These are phyloP conservation scores for Agapostemon virescens DNA, from an alignment of 2,888 invertebrate genomes.

Conservation along the genomic window DNA sequence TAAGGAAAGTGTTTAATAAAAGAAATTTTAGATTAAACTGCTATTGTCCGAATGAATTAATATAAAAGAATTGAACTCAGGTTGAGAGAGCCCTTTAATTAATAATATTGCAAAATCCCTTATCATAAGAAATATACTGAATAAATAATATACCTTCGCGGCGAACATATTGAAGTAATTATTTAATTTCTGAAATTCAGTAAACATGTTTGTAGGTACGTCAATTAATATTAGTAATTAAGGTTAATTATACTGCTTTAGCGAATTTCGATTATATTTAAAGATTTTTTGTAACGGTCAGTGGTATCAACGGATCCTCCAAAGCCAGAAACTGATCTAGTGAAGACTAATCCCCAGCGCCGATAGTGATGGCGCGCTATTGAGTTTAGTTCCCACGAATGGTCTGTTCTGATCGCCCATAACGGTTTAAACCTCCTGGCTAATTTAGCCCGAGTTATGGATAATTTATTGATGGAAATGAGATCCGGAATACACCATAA, in stretches of 20 bases:
- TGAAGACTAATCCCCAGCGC: not conserved
- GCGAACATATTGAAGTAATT: too few species aligned
- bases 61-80: too few species aligned
- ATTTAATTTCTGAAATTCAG: not conserved
- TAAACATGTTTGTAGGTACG: not conserved
- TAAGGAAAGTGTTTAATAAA: too few species aligned
- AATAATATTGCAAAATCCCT: too few species aligned
- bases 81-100: too few species aligned
- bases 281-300: not conserved
- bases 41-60: too few species aligned
- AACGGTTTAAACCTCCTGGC: constrained; percentile 10
- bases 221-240: not conserved
- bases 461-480: not conserved
- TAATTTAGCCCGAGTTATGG: not conserved
- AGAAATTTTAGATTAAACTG: too few species aligned
- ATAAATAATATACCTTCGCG: too few species aligned
- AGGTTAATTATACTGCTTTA: not conserved
- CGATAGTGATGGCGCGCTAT: not conserved
- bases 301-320: not conserved
- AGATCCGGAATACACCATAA: not conserved
- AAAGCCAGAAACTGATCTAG: not conserved
- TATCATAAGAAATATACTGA: too few species aligned
- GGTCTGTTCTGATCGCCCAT: not conserved
- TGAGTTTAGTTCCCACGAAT: constrained; percentile 5
- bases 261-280: not conserved